A percentile compares a stretch with the other conserved stretches of the same genome.
Conservation (phyloP, 37 sponge, comb jelly and placozoan species). For the Oopsacas minuta region DNA sequence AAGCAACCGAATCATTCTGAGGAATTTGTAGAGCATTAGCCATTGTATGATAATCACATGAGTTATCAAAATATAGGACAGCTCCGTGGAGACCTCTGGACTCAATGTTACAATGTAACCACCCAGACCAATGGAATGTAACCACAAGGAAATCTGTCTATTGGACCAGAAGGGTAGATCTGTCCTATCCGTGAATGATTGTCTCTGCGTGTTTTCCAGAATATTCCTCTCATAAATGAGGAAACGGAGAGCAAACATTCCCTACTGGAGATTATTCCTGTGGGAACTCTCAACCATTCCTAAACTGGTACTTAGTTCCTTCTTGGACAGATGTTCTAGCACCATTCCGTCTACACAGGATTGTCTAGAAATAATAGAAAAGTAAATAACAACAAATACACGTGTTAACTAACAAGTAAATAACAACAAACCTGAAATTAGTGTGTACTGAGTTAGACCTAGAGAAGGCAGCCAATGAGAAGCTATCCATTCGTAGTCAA, state of each 20-base stretch:
- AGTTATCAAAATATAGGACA: slow-evolving; percentile 55
- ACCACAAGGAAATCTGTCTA: slow-evolving; percentile 52
- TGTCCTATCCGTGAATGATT: slow-evolving; percentile 27
- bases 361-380: slow-evolving; percentile 42
- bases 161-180: slow-evolving; percentile 56
- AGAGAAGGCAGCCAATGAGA: slow-evolving; percentile 61
- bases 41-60: slow-evolving; percentile 45
- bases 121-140: slow-evolving; percentile 56
- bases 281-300: slow-evolving; percentile 68
- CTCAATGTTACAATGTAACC: slow-evolving; percentile 50
- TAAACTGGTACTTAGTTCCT: slow-evolving; percentile 49
- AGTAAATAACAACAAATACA: neutral
- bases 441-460: slow-evolving; percentile 76
- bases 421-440: slow-evolving; percentile 18
- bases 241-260: slow-evolving; percentile 44
- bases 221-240: slow-evolving; percentile 45
- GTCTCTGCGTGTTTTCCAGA: neutral
- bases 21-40: slow-evolving; percentile 65
- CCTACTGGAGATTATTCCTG: slow-evolving; percentile 50
- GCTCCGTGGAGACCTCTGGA: too few relatives aligned
- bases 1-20: slow-evolving; percentile 28
- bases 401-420: neutral
- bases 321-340: slow-evolving; percentile 80
- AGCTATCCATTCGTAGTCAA: slow-evolving; percentile 58
- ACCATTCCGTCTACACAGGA: slow-evolving; percentile 72